Evolutionary conservation across 2,888 invertebrate genomes (phyloP).

Genomic region (Melanostoma scalare): DNA sequence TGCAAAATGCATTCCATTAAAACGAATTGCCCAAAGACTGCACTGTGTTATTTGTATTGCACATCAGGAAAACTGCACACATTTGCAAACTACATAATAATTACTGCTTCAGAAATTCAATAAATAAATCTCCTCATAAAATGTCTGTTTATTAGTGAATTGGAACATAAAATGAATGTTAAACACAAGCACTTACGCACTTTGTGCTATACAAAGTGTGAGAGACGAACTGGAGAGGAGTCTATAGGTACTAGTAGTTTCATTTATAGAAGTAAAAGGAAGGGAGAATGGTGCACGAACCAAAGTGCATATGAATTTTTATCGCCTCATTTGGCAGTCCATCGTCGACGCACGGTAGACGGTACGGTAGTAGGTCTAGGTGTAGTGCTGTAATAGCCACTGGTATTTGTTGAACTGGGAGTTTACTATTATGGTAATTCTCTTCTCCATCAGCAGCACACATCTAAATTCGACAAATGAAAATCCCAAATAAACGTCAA

Average conservation of each 20-base stretch:
- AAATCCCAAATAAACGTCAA: slow-evolving; percentile 69
- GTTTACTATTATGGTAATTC: slow-evolving; percentile 60
- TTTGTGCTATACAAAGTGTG: slow-evolving; percentile 11
- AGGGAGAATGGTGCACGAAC: neutral
- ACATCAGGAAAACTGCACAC: neutral
- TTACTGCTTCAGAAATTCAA: slow-evolving; percentile 60
- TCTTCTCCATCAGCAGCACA: slow-evolving; percentile 25
- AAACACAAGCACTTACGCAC: slow-evolving; percentile 64
- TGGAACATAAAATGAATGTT: slow-evolving; percentile 57
- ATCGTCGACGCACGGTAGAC: neutral
- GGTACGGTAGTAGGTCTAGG: no score
- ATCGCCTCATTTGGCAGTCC: slow-evolving; percentile 60
- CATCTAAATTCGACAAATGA: slow-evolving; percentile 48
- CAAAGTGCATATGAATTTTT: slow-evolving; percentile 65
- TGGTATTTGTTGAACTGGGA: slow-evolving; percentile 12
- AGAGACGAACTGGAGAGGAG: neutral
- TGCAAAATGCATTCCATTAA: no score
- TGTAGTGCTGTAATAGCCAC: slow-evolving; percentile 5
- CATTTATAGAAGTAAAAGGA: neutral
- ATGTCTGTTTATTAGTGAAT: slow-evolving; percentile 63
- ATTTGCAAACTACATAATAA: slow-evolving; percentile 12
- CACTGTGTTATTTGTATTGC: no score
- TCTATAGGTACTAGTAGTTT: no score
- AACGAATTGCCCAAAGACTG: no score
- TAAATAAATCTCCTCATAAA: slow-evolving; percentile 57